Percentiles rank a stretch among this genome's conserved stretches.
Evolutionary conservation across 2,888 invertebrate species (phyloP).

Genomic region (Drosophila monieri): DNA sequence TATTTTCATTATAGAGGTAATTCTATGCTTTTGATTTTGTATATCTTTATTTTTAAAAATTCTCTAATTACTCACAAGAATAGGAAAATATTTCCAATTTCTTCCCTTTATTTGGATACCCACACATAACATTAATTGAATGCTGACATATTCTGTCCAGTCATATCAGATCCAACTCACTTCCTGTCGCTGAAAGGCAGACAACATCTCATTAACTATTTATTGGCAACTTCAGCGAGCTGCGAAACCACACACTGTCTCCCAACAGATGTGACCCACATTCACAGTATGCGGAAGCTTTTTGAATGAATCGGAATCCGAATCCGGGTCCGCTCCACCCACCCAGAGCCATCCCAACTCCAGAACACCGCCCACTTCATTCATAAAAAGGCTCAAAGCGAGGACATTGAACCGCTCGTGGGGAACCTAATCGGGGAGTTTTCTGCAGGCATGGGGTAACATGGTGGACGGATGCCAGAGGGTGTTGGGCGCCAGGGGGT

Average conservation of each 20-base stretch:
- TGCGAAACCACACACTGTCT: slow-evolving; percentile 25
- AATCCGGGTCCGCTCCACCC: slow-evolving; percentile 3
- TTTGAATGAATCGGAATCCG: slow-evolving; percentile 38
- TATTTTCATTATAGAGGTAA: slow-evolving; percentile 13
- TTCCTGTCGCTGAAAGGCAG: slow-evolving; percentile 36
- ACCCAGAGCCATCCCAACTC: slow-evolving; percentile 9
- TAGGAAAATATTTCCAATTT: background rate
- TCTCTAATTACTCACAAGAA: background rate
- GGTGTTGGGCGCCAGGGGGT: slow-evolving; percentile 5
- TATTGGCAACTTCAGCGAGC: slow-evolving; percentile 20
- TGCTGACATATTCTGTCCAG: background rate
- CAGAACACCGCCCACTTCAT: slow-evolving; percentile 47
- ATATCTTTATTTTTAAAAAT: background rate
- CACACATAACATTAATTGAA: background rate
- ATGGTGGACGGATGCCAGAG: background rate
- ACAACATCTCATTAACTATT: slow-evolving; percentile 40
- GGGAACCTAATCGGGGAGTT: slow-evolving; percentile 64
- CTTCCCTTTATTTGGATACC: background rate
- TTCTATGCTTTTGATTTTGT: background rate
- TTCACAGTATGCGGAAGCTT: slow-evolving; percentile 48
- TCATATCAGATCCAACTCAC: slow-evolving; percentile 1
- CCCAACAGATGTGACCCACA: slow-evolving; percentile 45
- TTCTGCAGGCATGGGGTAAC: background rate
- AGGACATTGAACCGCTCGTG: slow-evolving; percentile 69
- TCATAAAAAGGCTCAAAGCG: slow-evolving; percentile 61